Evolutionary conservation across 2,888 invertebrate species (phyloP).

Genomic region (Lordiphosa andalusiaca): DNA sequence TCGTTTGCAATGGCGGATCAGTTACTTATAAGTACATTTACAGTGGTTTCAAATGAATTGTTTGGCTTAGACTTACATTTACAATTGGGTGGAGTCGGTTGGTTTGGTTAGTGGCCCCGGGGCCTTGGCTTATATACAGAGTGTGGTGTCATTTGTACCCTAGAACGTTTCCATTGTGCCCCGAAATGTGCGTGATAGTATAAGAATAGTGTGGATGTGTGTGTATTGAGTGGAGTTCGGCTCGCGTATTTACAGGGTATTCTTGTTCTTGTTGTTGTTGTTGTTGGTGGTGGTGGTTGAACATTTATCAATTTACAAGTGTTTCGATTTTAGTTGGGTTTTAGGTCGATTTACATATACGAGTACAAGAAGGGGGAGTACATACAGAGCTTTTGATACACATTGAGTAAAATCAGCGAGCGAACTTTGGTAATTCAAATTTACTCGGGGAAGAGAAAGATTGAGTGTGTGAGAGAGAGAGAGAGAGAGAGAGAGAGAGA

Average conservation of each 20-base stretch:
- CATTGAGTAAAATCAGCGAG: slow-evolving; percentile 76
- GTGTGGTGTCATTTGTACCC: slow-evolving; percentile 30
- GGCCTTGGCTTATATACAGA: slow-evolving; percentile 47
- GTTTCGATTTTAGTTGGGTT: slow-evolving; percentile 19
- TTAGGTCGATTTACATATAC: slow-evolving; percentile 32
- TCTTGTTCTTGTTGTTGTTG: neutral
- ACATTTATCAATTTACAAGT: slow-evolving; percentile 26
- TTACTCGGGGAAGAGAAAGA: slow-evolving; percentile 15
- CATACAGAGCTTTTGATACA: slow-evolving; percentile 27
- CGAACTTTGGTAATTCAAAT: slow-evolving; percentile 35
- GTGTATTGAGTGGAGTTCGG: slow-evolving; percentile 22
- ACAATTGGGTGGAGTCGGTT: slow-evolving; percentile 27
- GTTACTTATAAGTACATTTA: slow-evolving; percentile 43
- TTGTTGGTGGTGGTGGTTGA: slow-evolving; percentile 5
- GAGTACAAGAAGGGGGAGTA: slow-evolving; percentile 21
- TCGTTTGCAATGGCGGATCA: slow-evolving; percentile 28
- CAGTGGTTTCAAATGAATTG: slow-evolving; percentile 8
- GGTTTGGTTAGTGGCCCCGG: slow-evolving; percentile 39
- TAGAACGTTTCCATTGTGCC: slow-evolving; percentile 29
- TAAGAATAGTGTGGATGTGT: slow-evolving; percentile 4
- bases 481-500: neutral
- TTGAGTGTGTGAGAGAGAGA: no score
- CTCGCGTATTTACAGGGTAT: slow-evolving; percentile 55
- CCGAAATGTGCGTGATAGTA: slow-evolving; percentile 5
- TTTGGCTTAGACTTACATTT: slow-evolving; percentile 36